Evolutionary conservation across 2,113 vertebrate species (phyloP).

Genomic region (Melanerpes aurifrons): DNA sequence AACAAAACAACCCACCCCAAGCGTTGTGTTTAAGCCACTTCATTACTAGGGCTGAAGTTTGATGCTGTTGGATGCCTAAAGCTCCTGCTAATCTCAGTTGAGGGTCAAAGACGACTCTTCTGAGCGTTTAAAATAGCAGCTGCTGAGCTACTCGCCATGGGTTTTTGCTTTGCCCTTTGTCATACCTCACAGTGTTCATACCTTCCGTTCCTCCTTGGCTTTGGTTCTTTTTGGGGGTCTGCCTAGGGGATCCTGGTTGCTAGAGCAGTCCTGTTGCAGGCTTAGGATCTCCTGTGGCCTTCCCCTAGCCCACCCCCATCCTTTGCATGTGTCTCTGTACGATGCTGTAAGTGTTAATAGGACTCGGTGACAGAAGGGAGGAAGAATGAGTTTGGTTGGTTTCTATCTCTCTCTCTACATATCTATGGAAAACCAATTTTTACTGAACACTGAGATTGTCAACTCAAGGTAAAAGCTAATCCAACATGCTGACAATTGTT

Average conservation of each 20-base stretch:
- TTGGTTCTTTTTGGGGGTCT: constrained; percentile 12
- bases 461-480: neutral
- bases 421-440: neutral
- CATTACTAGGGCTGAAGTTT: constrained; percentile 15
- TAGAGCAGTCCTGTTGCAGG: constrained; percentile 68
- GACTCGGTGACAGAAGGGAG: neutral
- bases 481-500: neutral
- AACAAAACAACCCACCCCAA: too few species aligned
- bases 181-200: constrained; percentile 11
- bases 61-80: constrained; percentile 63
- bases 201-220: constrained; percentile 32
- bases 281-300: constrained; percentile 68
- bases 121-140: constrained; percentile 14
- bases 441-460: neutral
- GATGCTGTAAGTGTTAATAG: constrained; percentile 1
- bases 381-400: neutral
- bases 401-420: too few species aligned
- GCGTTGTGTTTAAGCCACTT: constrained; percentile 12
- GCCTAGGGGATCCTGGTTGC: constrained; percentile 56
- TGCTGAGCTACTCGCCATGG: neutral
- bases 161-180: constrained; percentile 11
- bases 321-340: constrained; percentile 51
- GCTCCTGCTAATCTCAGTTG: constrained; percentile 36
- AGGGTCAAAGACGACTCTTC: neutral
- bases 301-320: constrained; percentile 13